Evolutionary conservation across 2,113 vertebrate genomes (phyloP).

Genomic region (Carlito syrichta): DNA sequence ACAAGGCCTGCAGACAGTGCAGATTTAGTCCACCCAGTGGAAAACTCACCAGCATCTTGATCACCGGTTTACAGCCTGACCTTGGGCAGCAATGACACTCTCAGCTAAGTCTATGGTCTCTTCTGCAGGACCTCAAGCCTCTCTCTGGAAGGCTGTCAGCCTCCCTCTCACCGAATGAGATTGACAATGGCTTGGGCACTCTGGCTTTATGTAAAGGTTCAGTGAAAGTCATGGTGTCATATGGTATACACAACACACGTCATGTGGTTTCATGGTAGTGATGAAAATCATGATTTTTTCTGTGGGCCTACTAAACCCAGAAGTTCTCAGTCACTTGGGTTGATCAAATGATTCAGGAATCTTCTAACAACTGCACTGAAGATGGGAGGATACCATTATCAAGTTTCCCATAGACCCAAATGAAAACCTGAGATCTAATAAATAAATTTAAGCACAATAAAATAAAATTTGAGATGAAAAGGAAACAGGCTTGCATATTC

Average conservation of each 20-base stretch:
- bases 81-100: background rate
- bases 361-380: background rate
- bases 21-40: background rate
- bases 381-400: background rate
- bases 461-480: slow-evolving; percentile 60
- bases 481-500: slow-evolving; percentile 60
- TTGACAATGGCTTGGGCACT: background rate
- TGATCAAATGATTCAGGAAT: background rate
- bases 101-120: background rate
- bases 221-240: fast-evolving
- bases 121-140: background rate
- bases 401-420: background rate
- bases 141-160: fast-evolving
- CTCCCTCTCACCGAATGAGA: background rate
- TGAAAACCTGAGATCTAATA: background rate
- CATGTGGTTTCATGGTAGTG: fast-evolving
- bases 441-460: slow-evolving; percentile 52
- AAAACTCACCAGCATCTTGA: background rate
- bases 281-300: background rate
- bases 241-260: fast-evolving
- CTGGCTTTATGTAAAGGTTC: background rate
- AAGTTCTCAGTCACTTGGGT: background rate
- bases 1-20: fast-evolving
- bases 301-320: background rate
- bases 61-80: background rate